Evolutionary conservation across 2,797 vertebrate genomes (phyloP).

Genomic region (Aplochiton taeniatus): DNA sequence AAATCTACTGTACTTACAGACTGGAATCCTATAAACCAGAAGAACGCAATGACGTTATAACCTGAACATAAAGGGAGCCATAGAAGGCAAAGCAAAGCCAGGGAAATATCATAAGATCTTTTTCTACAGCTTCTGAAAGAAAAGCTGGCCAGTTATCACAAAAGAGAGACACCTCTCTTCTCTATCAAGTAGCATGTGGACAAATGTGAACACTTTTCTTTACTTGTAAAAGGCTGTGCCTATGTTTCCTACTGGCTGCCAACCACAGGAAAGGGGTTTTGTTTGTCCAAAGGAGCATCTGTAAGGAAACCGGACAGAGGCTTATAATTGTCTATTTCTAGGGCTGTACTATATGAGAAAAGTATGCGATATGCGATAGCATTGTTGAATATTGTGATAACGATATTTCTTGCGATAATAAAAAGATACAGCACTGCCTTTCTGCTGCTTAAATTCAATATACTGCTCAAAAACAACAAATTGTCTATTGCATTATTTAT

Average conservation of each 20-base stretch:
- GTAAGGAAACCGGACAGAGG: not conserved
- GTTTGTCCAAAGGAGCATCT: not conserved
- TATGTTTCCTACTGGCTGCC: not conserved
- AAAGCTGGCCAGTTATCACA: not conserved
- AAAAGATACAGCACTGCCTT: no score
- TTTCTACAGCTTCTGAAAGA: not conserved
- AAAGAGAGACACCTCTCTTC: not conserved
- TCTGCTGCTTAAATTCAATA: no score
- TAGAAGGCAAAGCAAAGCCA: not conserved
- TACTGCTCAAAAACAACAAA: no score
- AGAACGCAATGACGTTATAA: not conserved
- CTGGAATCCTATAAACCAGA: not conserved
- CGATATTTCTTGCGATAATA: no score
- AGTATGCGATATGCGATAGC: no score
- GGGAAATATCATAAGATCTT: not conserved
- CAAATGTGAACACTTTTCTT: not conserved
- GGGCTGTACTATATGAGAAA: no score
- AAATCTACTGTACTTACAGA: not conserved
- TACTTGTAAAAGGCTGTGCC: not conserved
- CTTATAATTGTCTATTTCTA: not conserved
- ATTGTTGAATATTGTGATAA: no score
- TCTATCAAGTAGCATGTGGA: not conserved
- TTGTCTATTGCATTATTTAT: no score
- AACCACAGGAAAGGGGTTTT: slow-evolving; percentile 2
- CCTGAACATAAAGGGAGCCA: slow-evolving; percentile 1